Base-by-base conservation (phyloP, 1,140 invertebrate genomes). In the Diachasmimorpha longicaudata region DNA sequence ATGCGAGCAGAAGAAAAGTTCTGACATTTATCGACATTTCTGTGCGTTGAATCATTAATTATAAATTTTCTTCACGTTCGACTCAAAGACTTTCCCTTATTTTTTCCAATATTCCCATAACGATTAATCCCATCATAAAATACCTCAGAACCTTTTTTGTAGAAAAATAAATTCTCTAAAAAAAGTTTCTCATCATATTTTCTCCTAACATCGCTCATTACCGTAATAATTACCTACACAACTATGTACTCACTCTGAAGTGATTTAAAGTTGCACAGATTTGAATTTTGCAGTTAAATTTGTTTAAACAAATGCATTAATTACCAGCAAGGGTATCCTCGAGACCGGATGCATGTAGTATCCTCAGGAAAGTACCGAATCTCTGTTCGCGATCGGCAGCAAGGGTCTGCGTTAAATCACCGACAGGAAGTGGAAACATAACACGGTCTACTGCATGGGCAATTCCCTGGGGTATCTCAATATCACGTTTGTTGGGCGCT, bases 361-460 rank as follows among this genome's bases (percentile, higher is more conserved):
- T 92, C 82, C 93, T 93, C 9, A 96, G 85, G 89, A 96, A 95
- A 72, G 91, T 93, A 9, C 93, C 93, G 85, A 96, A 96, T 77
- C 95, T 89, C 68, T 92, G 90, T 81, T 96, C 94, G 25, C 94
- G 89, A 88, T 96, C 95, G 0, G 95, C 93, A 82, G 95, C 93
- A 39, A 96, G 87, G 0, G 95, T 96, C 83, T 95, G 94, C 13
- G 95, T 90, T 42, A 96, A 87, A 89, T 96, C 94, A 19, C 95
- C 95, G 14, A 95, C 94, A 0, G 95, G 95, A 74, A 96, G 88
- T 3, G 95, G 95, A 87, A 96, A 96, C 92, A 97, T 95, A 0
- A 97, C 95, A 76, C 95, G 90, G 85, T 96, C 95, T 0, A 97
- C 91, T 0, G 95, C 93, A 83, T 97, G 96, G 0, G 96, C 95